These are phyloP conservation scores for Chrysolina americana DNA, from an alignment of 2,888 invertebrate species.

Conservation along the genomic window DNA sequence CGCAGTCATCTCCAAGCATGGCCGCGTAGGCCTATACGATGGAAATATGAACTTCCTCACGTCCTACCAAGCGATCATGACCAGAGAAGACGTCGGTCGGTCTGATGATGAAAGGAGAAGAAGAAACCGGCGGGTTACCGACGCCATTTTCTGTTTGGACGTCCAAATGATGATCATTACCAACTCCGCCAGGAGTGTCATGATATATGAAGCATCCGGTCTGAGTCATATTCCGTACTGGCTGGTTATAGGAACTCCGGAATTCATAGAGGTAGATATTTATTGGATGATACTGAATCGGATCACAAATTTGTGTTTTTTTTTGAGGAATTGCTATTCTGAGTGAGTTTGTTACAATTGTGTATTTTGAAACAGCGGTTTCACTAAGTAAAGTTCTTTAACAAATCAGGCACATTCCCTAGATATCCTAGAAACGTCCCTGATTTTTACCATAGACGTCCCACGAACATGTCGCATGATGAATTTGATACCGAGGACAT, in stretches of 20 bases:
- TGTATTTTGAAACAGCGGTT: too few relatives aligned
- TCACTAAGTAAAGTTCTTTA: too few relatives aligned
- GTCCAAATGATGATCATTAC: slow-evolving; percentile 72
- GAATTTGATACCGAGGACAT: too few relatives aligned
- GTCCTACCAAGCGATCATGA: slow-evolving; percentile 72
- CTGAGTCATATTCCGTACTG: slow-evolving; percentile 74
- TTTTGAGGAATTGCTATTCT: too few relatives aligned
- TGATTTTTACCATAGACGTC: too few relatives aligned
- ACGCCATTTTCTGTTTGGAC: slow-evolving; percentile 74
- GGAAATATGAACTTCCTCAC: slow-evolving; percentile 72
- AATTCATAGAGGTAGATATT: slow-evolving; percentile 72
- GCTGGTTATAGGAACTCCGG: slow-evolving; percentile 73
- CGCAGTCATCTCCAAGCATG: slow-evolving; percentile 74
- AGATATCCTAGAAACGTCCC: too few relatives aligned
- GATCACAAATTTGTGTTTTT: too few relatives aligned
- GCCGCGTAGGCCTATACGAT: slow-evolving; percentile 75
- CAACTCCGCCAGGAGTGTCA: slow-evolving; percentile 75
- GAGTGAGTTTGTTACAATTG: too few relatives aligned
- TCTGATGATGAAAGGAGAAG: slow-evolving; percentile 64
- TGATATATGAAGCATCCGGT: slow-evolving; percentile 75
- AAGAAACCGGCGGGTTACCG: slow-evolving; percentile 75
- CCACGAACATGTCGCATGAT: too few relatives aligned
- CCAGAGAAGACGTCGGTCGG: slow-evolving; percentile 70
- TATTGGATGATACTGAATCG: background rate
- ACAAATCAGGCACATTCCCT: too few relatives aligned